phyloP scores from a whole-genome alignment of 2,797 vertebrate genomes.

The Melanotaenia nigrans region DNA sequence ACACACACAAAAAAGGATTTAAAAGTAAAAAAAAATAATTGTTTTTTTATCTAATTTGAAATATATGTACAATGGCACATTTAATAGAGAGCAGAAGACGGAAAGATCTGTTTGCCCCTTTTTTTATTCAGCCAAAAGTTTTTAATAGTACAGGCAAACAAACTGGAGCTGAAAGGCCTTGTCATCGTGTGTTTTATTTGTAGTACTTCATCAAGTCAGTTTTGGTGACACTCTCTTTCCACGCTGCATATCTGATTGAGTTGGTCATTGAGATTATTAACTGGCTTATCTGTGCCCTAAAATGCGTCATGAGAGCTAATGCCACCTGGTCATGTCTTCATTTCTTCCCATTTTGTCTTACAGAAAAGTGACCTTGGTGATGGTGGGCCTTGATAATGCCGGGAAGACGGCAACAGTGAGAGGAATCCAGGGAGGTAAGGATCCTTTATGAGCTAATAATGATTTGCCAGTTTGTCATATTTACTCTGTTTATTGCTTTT shows the following conservation, averaged over 20 bases:
- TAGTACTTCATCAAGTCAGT: not conserved
- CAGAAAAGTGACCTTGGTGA: conserved; percentile 88
- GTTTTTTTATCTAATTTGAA: not conserved
- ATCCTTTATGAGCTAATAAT: conserved; percentile 11
- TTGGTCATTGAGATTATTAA: conserved; percentile 46
- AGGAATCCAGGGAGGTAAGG: conserved; percentile 86
- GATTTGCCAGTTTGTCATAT: not conserved
- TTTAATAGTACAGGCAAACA: not conserved
- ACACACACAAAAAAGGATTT: not conserved
- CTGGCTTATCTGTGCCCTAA: conserved; percentile 39
- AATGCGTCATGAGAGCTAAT: conserved; percentile 48
- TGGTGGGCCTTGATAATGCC: conserved; percentile 88
- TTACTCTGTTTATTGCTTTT: not conserved
- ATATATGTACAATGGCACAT: not conserved
- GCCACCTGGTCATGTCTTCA: conserved; percentile 19
- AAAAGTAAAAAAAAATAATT: conserved; percentile 3
- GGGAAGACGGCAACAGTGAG: conserved; percentile 87
- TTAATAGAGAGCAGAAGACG: not conserved
- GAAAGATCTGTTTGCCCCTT: not conserved
- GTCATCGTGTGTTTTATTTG: conserved; percentile 6
- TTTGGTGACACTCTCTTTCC: conserved; percentile 38
- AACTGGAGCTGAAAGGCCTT: not conserved
- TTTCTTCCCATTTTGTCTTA: conserved; percentile 12
- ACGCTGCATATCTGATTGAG: conserved; percentile 22
- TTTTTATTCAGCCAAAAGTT: no score